Conservation (phyloP, 2,113 vertebrate species). For the Toxostoma redivivum region DNA sequence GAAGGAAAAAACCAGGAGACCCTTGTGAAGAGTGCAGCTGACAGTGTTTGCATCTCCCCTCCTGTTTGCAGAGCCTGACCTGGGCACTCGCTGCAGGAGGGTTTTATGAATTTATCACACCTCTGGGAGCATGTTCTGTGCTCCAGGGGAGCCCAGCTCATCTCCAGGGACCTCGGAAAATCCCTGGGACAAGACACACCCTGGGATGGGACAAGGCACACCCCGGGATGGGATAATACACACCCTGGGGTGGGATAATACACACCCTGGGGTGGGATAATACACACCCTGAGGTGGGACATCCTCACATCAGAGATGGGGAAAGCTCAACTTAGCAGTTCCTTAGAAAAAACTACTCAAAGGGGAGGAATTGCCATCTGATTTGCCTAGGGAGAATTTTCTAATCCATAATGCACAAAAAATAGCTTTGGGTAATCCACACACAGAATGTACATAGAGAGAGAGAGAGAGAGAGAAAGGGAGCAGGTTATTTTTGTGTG, state of each 20-base stretch:
- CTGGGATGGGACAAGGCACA: no score
- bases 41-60: background rate
- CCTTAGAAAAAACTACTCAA: background rate
- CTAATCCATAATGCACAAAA: background rate
- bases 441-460: background rate
- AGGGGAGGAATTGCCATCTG: background rate
- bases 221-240: background rate
- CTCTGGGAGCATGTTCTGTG: background rate
- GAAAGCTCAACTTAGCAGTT: background rate
- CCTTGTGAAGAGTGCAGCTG: background rate
- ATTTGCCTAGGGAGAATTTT: background rate
- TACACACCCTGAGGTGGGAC: background rate
- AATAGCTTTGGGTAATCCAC: background rate
- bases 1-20: background rate
- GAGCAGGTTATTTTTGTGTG: background rate
- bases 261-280: no score
- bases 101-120: background rate
- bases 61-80: background rate
- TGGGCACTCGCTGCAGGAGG: background rate
- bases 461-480: background rate
- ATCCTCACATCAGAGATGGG: fast-evolving
- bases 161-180: background rate
- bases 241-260: background rate
- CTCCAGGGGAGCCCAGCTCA: fast-evolving
- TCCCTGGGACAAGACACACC: background rate